Conservation (phyloP, 2,113 vertebrate species). For the Festucalex cinctus region DNA sequence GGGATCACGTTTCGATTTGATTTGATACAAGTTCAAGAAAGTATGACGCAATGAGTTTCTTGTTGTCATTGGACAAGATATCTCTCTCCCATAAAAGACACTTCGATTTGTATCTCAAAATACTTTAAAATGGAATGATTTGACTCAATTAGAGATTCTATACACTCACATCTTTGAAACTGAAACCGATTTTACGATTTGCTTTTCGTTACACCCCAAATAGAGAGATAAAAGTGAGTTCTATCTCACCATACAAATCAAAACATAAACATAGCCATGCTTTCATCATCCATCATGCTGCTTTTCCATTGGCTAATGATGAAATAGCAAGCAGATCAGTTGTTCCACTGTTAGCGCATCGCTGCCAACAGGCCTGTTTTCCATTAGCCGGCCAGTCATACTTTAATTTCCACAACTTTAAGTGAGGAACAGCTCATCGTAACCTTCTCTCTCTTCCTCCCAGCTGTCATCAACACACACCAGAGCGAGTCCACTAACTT, state of each 20-base stretch:
- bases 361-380: conserved; percentile 53
- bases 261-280: background rate
- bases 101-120: too few relatives aligned
- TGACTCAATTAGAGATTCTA: too few relatives aligned
- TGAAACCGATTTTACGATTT: too few relatives aligned
- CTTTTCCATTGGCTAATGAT: conserved; percentile 37
- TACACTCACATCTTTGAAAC: too few relatives aligned
- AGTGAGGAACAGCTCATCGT: background rate
- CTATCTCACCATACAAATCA: background rate
- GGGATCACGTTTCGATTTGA: too few relatives aligned
- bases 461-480: background rate
- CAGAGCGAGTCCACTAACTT: background rate
- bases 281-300: conserved; percentile 16
- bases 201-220: too few relatives aligned
- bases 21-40: too few relatives aligned
- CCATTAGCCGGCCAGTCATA: conserved; percentile 41
- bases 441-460: background rate
- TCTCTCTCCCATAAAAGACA: too few relatives aligned
- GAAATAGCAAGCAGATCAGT: conserved; percentile 40
- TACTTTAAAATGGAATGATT: too few relatives aligned
- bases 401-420: conserved; percentile 22
- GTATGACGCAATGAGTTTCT: too few relatives aligned
- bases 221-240: too few relatives aligned
- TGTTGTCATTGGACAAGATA: too few relatives aligned
- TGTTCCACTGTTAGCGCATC: conserved; percentile 46